These are phyloP conservation scores for Rhinoraja longicauda DNA, from an alignment of 2,797 vertebrate species.

Conservation along the genomic window DNA sequence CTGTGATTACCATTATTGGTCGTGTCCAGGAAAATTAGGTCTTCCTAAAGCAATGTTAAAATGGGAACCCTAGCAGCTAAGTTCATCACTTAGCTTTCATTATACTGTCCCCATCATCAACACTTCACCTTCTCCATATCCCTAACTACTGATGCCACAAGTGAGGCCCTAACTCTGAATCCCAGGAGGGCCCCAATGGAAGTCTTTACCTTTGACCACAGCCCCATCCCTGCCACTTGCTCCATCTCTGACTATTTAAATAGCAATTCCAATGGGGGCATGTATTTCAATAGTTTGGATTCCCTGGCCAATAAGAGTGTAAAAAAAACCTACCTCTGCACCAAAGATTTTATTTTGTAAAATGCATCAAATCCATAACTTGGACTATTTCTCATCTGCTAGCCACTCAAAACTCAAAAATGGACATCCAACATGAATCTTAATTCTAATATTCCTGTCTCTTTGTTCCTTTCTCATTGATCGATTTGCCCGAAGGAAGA, in stretches of 20 bases:
- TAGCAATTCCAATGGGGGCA: background rate
- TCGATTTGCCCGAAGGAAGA: background rate
- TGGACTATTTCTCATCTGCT: background rate
- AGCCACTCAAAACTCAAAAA: background rate
- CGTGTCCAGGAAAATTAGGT: too few species aligned
- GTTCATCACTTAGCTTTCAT: too few species aligned
- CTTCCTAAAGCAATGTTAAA: too few species aligned
- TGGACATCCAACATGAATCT: background rate
- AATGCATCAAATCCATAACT: background rate
- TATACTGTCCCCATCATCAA: too few species aligned
- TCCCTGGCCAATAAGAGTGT: background rate
- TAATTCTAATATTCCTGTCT: background rate
- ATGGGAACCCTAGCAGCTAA: too few species aligned
- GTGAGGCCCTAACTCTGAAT: background rate
- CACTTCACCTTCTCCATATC: background rate
- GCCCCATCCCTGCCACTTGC: too few species aligned
- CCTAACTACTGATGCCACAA: background rate
- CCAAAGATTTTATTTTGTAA: background rate
- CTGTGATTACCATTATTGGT: too few species aligned
- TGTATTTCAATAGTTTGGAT: background rate
- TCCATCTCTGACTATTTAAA: background rate
- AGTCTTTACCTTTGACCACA: background rate
- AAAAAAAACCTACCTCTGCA: background rate
- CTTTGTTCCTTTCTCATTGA: background rate
- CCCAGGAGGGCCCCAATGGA: background rate